Base-by-base conservation (phyloP, 2,113 vertebrate genomes). In the Chamaetylas fuelleborni region DNA sequence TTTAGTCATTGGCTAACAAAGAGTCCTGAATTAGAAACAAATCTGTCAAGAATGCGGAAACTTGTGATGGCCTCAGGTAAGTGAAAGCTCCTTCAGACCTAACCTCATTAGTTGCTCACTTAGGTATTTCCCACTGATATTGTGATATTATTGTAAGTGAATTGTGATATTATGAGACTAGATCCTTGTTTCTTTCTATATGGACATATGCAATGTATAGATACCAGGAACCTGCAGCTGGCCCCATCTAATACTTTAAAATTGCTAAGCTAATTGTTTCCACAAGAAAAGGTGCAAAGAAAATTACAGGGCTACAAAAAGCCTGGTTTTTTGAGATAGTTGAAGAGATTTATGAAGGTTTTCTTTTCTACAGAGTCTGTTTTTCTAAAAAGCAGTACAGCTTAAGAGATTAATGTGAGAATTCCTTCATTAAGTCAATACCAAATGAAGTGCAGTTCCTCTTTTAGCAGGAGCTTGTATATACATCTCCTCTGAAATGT, bases 401-500 rank as follows among this genome's bases (percentile, higher is more conserved):
- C 57, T 96, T 95, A 95, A 90, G 93, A 96, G 94, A 96, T 97
- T 95, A 94, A 95, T 89, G 84, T 92, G 93, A 91, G 86, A 96
- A 97, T 95, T 95, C 87, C 91, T 95, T 95, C 91, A 89, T 96
- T 95, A 95, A 95, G 95, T 91, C 84, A 91, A 87, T 93, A 95
- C 81, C 28, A 78, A 93, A 88, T 81, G 80, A 95, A 96, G n/a
- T 86, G 53, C 69, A 53, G 57, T 86, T 93, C 94, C 60, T 88
- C 16, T 86, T 87, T 81, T 85, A 85, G 78, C 42, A 51, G 69
- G 28, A 87, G 36, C 81, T 92, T 94, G 48, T 86, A 64, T 54
- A 81, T 86, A 74, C 72, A 71, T 84, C 56, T 90, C 38, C 90
- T 81, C 48, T 84, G 81, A 81, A 91, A 81, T 38, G 66, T 66